Base-by-base conservation (phyloP, 2,113 vertebrate species). In the Cisticola juncidis region DNA sequence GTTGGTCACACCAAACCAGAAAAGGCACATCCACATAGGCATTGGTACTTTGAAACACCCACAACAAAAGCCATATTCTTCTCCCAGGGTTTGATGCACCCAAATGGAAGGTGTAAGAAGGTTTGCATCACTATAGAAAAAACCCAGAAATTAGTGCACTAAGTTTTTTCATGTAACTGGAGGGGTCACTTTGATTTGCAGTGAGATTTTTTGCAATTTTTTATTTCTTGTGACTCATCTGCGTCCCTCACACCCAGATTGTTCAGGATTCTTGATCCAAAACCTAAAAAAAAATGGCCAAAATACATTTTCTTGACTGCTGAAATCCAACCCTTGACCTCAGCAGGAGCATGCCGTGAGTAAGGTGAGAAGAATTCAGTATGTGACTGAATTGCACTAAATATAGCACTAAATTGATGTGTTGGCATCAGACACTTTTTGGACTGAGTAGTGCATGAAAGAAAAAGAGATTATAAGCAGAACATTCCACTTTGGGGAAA, bases 1-100 rank as follows among this genome's bases (percentile, higher is more conserved):
- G 87, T 94, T 88, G 93, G 92, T 74, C 83, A 88, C 85, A 85
- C 60, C 93, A 91, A 90, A 88, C 33, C 79, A 93, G 81, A 86
- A 95, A 81, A 88, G 54, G 81, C 79, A 85, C 68, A 83, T 58
- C 38, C n/a, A 77, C 11, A 6, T 5, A 50, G n/a, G 50, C 66
- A 33, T 1, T 6, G 7, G 31, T 20, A 22, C 35, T 79, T 71
- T 8, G 10, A 9, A 54, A 50, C 14, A 79, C 47, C 19, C 33
- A 14, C 42, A 71, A 42, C 11, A 48, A 61, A 82, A 84, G n/a
- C 10, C 61, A 42, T 9, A 4, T 18, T 31, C 74, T 73, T 44
- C 23, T 76, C 38, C 68, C 60, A 5, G 3, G 54, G 10, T 58
- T 65, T 29, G 50, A 65, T 9, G 29, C 25, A 68, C 7, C 22